phyloP scores from a whole-genome alignment of 2,113 vertebrate species.

The Crotalus tigris region DNA sequence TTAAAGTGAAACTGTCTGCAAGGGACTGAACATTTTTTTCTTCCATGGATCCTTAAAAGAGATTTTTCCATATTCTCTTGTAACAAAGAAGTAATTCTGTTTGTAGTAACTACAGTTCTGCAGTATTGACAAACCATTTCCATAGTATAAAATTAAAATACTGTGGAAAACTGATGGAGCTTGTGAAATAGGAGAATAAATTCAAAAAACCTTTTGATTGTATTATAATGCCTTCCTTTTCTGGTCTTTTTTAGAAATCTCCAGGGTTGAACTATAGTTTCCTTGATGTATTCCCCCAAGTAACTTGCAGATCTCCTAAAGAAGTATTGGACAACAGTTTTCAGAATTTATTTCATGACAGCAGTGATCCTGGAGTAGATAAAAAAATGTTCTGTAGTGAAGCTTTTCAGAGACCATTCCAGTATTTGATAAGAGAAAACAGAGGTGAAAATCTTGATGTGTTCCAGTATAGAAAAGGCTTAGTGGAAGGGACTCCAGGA shows the following conservation, averaged over 20 bases:
- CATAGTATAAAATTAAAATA: neutral
- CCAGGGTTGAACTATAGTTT: conserved; percentile 62
- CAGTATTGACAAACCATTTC: neutral
- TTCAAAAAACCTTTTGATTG: neutral
- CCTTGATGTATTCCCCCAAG: conserved; percentile 83
- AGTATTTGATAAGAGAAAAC: conserved; percentile 83
- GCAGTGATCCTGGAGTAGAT: conserved; percentile 81
- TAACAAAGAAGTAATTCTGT: neutral
- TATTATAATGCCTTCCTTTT: neutral
- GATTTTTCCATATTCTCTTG: neutral
- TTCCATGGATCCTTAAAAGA: neutral
- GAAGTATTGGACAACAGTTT: conserved; percentile 77
- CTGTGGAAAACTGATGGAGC: neutral
- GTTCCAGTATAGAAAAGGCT: conserved; percentile 66
- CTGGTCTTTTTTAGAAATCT: conserved; percentile 44
- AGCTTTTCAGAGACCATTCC: conserved; percentile 90
- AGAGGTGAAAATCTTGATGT: conserved; percentile 69
- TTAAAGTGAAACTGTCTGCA: neutral
- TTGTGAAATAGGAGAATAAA: neutral
- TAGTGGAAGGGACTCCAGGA: conserved; percentile 76
- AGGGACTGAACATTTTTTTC: neutral
- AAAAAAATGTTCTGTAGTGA: conserved; percentile 77
- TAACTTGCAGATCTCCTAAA: conserved; percentile 86
- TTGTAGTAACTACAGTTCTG: neutral
- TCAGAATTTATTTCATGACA: conserved; percentile 21